phyloP scores from a whole-genome alignment of 1,140 invertebrate species.

The Bombus polaris region DNA sequence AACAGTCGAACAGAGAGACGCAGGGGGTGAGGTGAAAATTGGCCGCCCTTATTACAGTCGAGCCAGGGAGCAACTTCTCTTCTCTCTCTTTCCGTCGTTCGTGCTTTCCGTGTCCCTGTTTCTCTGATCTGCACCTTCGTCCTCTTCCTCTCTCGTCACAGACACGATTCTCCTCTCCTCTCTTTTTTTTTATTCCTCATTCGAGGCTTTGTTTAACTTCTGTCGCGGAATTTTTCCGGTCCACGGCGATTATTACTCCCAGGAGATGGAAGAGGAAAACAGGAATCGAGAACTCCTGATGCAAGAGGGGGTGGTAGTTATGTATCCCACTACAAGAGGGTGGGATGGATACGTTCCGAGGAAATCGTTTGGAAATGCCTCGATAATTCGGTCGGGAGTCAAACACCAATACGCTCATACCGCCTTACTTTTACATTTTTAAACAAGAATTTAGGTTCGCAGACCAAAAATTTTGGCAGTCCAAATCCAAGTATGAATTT shows the following conservation, averaged over 20 bases:
- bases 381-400: neutral
- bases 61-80: slow-evolving; percentile 50
- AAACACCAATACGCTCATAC: neutral
- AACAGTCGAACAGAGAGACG: slow-evolving; percentile 75
- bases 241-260: slow-evolving; percentile 78
- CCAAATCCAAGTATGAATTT: no score
- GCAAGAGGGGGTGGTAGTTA: neutral
- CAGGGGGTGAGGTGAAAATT: slow-evolving; percentile 57
- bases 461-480: no score
- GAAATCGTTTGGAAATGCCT: slow-evolving; percentile 40
- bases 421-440: neutral
- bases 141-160: slow-evolving; percentile 42
- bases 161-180: neutral
- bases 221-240: slow-evolving; percentile 77
- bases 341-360: slow-evolving; percentile 2
- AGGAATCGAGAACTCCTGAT: slow-evolving; percentile 38
- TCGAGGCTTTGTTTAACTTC: slow-evolving; percentile 79
- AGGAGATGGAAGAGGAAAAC: slow-evolving; percentile 71
- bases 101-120: slow-evolving; percentile 37
- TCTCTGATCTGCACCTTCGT: slow-evolving; percentile 9
- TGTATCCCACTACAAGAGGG: neutral
- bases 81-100: slow-evolving; percentile 28
- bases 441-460: neutral
- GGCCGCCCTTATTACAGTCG: slow-evolving; percentile 77
- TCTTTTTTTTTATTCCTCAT: slow-evolving; percentile 60